A percentile compares a stretch with the other conserved stretches of the same genome.
Conservation (phyloP, 2,797 vertebrate species). For the Oophaga sylvatica region DNA sequence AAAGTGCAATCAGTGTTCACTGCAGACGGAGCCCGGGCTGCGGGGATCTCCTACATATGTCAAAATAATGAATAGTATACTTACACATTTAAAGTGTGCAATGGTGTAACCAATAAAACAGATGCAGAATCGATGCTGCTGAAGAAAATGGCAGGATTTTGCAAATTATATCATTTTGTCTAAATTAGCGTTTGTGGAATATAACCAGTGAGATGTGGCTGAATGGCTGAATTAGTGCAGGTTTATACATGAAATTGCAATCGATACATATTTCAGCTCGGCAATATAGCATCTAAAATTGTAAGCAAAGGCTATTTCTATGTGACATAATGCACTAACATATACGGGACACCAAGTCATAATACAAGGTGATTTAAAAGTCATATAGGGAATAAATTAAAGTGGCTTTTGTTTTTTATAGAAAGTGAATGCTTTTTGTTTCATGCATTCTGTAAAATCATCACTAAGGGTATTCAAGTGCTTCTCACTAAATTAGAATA, state of each 20-base stretch:
- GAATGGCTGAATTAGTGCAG: background rate
- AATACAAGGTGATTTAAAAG: background rate
- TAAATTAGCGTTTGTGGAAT: background rate
- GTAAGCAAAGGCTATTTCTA: background rate
- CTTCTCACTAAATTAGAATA: too few species aligned
- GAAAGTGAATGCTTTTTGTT: background rate
- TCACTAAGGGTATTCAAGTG: too few species aligned
- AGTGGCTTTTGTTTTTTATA: too few species aligned
- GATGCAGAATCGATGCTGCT: constrained; percentile 5
- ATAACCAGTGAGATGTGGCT: background rate
- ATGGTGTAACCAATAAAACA: constrained; percentile 2
- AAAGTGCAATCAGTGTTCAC: background rate
- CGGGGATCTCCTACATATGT: constrained; percentile 13
- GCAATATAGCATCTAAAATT: background rate
- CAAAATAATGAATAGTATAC: constrained; percentile 28
- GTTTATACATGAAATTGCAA: background rate
- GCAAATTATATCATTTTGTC: background rate
- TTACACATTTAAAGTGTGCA: background rate
- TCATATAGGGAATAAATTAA: background rate
- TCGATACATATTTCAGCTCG: background rate
- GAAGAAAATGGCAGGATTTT: constrained; percentile 1
- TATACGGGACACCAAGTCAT: background rate
- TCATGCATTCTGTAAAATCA: background rate
- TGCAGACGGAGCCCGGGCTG: background rate
- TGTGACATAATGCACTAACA: background rate